Evolutionary conservation across 2,113 vertebrate genomes (phyloP).

Genomic region (Entelurus aequoreus): DNA sequence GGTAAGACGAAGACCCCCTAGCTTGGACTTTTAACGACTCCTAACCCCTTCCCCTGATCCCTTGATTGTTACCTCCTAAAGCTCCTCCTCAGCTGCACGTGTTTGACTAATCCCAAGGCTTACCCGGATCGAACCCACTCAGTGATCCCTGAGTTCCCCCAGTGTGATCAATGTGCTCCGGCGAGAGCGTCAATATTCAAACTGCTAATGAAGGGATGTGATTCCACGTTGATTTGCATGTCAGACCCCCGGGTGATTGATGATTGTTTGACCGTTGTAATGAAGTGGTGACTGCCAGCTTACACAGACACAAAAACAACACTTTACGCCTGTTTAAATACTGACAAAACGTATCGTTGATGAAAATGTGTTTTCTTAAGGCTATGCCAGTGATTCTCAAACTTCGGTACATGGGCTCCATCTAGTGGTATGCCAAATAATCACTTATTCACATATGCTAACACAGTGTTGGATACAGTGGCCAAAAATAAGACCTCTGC

Average conservation of each 20-base stretch:
- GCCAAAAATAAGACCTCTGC: too few relatives aligned
- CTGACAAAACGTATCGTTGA: neutral
- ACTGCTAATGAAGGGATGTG: slow-evolving; percentile 40
- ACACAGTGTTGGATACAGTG: too few relatives aligned
- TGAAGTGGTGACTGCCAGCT: slow-evolving; percentile 39
- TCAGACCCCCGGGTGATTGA: slow-evolving; percentile 30
- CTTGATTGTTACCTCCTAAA: slow-evolving; percentile 38
- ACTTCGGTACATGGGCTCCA: too few relatives aligned
- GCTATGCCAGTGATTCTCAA: too few relatives aligned
- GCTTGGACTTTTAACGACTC: slow-evolving; percentile 31
- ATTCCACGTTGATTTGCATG: slow-evolving; percentile 50
- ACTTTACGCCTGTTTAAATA: slow-evolving; percentile 19
- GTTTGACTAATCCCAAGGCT: slow-evolving; percentile 48
- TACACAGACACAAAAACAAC: slow-evolving; percentile 11
- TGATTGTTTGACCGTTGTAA: slow-evolving; percentile 35
- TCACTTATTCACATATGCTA: too few relatives aligned
- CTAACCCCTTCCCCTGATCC: slow-evolving; percentile 33
- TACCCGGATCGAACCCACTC: slow-evolving; percentile 39
- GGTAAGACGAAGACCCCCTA: slow-evolving; percentile 71
- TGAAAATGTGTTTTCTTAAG: too few relatives aligned
- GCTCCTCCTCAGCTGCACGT: slow-evolving; percentile 42
- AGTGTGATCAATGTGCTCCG: slow-evolving; percentile 36
- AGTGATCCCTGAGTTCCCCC: slow-evolving; percentile 21
- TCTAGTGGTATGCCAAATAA: too few relatives aligned
- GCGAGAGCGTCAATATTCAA: slow-evolving; percentile 9